Evolutionary conservation across 2,888 invertebrate species (phyloP), one percentile per base, ranked within the genome.

Genomic region (Timandra comae): DNA sequence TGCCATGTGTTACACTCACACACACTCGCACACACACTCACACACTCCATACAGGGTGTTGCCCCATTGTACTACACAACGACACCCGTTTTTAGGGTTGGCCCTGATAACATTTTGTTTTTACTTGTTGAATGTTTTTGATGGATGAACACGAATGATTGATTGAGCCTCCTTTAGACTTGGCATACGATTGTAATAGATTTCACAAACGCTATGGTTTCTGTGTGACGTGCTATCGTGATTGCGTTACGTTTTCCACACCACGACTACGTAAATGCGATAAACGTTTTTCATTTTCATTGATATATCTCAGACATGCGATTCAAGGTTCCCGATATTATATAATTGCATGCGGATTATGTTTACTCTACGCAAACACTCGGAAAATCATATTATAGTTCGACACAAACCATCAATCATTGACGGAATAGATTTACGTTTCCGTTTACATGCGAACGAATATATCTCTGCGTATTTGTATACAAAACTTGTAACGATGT

Each of bases 81-180:
- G 42, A 47, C 54, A 21, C 51, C 58, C 16, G 47, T 38, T 46
- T 49, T 43, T 41, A 75, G 75, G 72, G 70, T 53, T 65, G 61
- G 49, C 38, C 48, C 56, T 70, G 75, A 74, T 75, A 78, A 70
- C 73, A 71, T 78, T 80, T 81, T 80, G 82, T 84, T 84, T 81
- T 82, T 81, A 85, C 84, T 82, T 85, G 84, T 85, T 85, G 84
- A 81, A 79, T 76, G 68, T 67, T 56, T 57, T 73, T 82, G 82
- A 84, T 82, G 72, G 79, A 81, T 82, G 78, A 73, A 71, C 57
- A 56, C 27, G 57, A 65, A 81, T 82, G 82, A 84, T 85, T 78
- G 81, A 84, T 84, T 57, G 54, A 48, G 46, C 63, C 62, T 60
- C 66, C 63, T 65, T 69, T 52, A 52, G 56, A 63, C 52, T 63